These are phyloP conservation scores for Hemistola chrysoprasaria DNA, from an alignment of 2,888 invertebrate genomes.

Conservation along the genomic window DNA sequence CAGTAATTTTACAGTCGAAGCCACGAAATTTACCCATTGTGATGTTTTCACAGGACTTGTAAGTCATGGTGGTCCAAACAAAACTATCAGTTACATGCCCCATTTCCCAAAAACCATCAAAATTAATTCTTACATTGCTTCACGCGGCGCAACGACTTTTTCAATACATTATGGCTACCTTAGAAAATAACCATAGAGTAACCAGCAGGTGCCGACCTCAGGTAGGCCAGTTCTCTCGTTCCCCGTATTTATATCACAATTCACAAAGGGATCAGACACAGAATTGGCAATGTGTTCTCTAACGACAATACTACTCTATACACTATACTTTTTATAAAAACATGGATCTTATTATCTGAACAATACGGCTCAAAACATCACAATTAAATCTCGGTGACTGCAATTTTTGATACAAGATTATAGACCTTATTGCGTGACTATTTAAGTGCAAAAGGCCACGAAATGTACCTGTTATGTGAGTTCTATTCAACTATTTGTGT, in stretches of 20 bases:
- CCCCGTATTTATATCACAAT: conserved; percentile 52
- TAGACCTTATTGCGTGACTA: not conserved
- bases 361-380: conserved; percentile 1
- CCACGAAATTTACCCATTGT: no score
- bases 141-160: conserved; percentile 72
- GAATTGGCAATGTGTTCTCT: conserved; percentile 34
- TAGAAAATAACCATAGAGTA: conserved; percentile 27
- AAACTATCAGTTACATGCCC: conserved; percentile 17
- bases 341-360: not conserved
- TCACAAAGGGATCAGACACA: conserved; percentile 19
- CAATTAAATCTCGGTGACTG: no score
- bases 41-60: no score
- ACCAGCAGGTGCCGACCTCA: conserved; percentile 69
- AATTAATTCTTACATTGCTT: conserved; percentile 42
- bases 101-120: conserved; percentile 34
- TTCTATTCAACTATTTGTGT: conserved; percentile 36
- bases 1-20: no score
- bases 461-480: no score
- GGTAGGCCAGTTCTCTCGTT: conserved; percentile 63
- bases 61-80: conserved; percentile 30
- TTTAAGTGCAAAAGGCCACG: conserved; percentile 16
- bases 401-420: not conserved
- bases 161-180: conserved; percentile 31
- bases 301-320: conserved; percentile 20
- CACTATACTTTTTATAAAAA: conserved; percentile 3